Percentiles rank a stretch among this genome's conserved stretches.
phyloP scores from a whole-genome alignment of 2,113 vertebrate species.

The Muntiacus muntjak region DNA sequence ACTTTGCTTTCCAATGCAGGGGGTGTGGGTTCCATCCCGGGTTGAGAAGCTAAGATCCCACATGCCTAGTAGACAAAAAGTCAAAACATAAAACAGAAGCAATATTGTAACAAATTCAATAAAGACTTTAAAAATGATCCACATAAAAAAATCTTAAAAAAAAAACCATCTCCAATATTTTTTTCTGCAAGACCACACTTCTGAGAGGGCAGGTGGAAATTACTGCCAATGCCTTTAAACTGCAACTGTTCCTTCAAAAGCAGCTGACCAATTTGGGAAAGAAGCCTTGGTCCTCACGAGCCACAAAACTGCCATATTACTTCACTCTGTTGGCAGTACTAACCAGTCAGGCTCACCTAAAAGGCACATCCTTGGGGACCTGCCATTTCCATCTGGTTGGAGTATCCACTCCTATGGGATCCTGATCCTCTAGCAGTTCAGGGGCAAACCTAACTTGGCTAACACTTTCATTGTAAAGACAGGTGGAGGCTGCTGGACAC shows the following conservation, averaged over 20 bases:
- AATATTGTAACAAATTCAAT: background rate
- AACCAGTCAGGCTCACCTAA: background rate
- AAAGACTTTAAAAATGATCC: background rate
- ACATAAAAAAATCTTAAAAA: background rate
- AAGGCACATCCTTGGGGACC: background rate
- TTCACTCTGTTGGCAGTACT: background rate
- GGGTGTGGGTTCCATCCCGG: background rate
- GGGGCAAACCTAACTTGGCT: background rate
- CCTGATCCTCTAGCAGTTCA: background rate
- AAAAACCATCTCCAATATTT: background rate
- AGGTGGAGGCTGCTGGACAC: background rate
- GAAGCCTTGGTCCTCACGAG: background rate
- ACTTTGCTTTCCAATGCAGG: background rate
- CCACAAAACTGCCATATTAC: background rate
- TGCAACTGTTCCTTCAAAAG: background rate
- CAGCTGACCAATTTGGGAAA: background rate
- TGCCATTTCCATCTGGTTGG: background rate
- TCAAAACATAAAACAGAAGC: background rate
- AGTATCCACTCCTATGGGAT: background rate
- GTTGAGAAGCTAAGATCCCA: background rate
- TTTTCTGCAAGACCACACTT: background rate
- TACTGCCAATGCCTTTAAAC: background rate
- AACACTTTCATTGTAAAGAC: background rate
- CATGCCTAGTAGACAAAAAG: background rate
- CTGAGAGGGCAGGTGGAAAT: background rate